phyloP scores from a whole-genome alignment of 2,888 invertebrate species.

The Microplitis manilae region DNA sequence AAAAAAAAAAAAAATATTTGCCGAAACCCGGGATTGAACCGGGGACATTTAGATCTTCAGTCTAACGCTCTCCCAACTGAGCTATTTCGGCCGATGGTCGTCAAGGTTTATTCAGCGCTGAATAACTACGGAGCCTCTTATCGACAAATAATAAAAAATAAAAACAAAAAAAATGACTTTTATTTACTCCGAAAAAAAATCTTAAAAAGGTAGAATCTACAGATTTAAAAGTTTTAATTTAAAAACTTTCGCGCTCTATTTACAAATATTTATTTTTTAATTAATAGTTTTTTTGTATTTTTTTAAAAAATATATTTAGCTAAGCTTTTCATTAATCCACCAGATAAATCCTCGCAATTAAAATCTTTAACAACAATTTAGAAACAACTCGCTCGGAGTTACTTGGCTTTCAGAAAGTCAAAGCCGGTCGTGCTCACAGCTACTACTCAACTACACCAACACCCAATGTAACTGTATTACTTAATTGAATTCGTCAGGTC shows the following conservation, averaged over 20 bases:
- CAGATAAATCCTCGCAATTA: not conserved
- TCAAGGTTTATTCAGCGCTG: not conserved
- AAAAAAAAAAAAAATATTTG: not conserved
- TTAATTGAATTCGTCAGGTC: constrained; percentile 38
- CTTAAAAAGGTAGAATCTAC: not conserved
- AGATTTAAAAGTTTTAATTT: not conserved
- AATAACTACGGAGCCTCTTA: not conserved
- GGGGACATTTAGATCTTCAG: constrained; percentile 1
- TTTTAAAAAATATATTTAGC: not conserved
- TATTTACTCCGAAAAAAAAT: not conserved
- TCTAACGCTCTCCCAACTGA: constrained; percentile 1
- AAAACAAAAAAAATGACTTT: not conserved
- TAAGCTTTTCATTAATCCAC: not conserved
- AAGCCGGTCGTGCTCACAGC: constrained; percentile 19
- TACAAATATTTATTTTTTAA: not conserved
- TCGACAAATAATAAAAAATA: not conserved
- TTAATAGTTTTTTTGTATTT: not conserved
- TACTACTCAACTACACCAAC: not conserved
- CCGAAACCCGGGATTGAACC: constrained; percentile 1
- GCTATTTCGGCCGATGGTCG: not conserved
- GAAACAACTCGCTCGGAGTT: constrained; percentile 2
- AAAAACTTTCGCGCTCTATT: not conserved
- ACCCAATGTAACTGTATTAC: constrained; percentile 37
- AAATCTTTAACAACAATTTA: not conserved
- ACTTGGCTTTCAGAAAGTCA: constrained; percentile 17